Evolutionary conservation across 2,797 vertebrate genomes (phyloP).

Genomic region (Pipistrellus kuhlii): DNA sequence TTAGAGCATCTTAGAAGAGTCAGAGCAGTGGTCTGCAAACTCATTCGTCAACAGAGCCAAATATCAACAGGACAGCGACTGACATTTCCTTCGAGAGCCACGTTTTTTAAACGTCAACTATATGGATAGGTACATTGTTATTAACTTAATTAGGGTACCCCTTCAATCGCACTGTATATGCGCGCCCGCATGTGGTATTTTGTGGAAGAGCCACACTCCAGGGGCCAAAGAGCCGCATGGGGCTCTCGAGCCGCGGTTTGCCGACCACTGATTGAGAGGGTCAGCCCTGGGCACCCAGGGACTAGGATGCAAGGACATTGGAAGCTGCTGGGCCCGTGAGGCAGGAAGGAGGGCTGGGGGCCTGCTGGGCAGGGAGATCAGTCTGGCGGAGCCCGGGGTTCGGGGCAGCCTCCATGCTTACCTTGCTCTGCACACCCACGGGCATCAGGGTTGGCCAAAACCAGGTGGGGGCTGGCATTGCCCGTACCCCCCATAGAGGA

Average conservation of each 20-base stretch:
- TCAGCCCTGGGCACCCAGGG: not conserved
- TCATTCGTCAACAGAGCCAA: too few species aligned
- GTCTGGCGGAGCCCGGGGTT: not conserved
- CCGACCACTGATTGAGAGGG: not conserved
- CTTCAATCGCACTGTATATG: too few species aligned
- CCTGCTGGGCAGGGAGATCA: not conserved
- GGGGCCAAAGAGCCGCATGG: too few species aligned
- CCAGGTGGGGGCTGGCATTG: not conserved
- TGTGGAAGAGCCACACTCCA: too few species aligned
- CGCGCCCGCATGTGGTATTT: too few species aligned
- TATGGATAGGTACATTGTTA: too few species aligned
- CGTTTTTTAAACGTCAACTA: too few species aligned
- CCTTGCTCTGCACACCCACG: slow-evolving; percentile 64
- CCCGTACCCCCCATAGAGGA: slow-evolving; percentile 68
- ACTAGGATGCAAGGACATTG: not conserved
- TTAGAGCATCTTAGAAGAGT: not conserved
- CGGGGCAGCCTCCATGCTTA: slow-evolving; percentile 5
- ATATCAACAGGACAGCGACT: too few species aligned
- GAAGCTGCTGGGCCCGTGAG: not conserved
- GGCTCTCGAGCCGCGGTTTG: too few species aligned
- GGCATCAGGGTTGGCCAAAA: slow-evolving; percentile 50
- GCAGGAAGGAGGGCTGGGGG: not conserved
- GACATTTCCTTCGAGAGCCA: too few species aligned
- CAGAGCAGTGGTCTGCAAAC: not conserved
- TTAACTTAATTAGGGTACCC: too few species aligned